phyloP scores from a whole-genome alignment of 2,797 vertebrate genomes.

The Cyclopterus lumpus region DNA sequence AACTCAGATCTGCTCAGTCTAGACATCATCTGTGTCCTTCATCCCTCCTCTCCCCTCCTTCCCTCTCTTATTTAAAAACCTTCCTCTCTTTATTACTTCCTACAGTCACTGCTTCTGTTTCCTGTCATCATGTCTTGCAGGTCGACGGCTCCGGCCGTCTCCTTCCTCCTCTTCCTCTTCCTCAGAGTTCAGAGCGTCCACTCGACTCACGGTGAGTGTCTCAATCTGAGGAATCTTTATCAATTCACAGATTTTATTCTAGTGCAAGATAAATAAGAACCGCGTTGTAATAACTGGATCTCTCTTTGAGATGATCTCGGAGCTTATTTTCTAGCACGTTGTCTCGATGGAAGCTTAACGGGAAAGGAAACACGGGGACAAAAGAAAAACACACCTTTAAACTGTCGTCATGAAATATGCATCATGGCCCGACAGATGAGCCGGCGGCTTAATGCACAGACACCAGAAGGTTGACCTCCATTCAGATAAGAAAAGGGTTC shows the following conservation, averaged over 20 bases:
- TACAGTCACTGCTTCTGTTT: background rate
- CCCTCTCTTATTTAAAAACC: constrained; percentile 5
- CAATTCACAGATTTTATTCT: no score
- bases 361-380: constrained; percentile 16
- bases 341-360: background rate
- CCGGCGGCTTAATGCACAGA: constrained; percentile 21
- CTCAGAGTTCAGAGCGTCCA: constrained; percentile 1
- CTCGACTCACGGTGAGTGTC: constrained; percentile 53
- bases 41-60: constrained; percentile 8
- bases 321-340: background rate
- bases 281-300: background rate
- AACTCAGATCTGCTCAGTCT: constrained; percentile 59
- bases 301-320: background rate
- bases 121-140: constrained; percentile 41
- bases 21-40: constrained; percentile 38
- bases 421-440: constrained; percentile 22
- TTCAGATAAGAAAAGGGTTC: background rate
- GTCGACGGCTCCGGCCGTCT: background rate
- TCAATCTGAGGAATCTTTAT: background rate
- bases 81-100: background rate
- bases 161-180: constrained; percentile 32
- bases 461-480: constrained; percentile 15
- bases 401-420: background rate
- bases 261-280: no score
- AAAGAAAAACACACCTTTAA: constrained; percentile 26